Conservation (phyloP, 2,797 vertebrate genomes). For the Characodon lateralis region DNA sequence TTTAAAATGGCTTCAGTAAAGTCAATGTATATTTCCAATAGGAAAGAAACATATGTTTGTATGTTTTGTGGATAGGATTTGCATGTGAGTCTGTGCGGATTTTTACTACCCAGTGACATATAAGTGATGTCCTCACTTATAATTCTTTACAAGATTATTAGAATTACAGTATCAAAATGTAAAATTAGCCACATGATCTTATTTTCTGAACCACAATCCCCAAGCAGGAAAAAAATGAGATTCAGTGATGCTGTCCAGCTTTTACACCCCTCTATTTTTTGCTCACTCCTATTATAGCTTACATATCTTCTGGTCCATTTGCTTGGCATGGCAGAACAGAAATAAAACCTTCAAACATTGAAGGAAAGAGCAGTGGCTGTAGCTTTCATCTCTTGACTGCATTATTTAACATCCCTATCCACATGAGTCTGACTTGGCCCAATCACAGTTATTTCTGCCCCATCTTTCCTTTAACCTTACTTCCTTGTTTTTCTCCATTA, state of each 20-base stretch:
- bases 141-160: background rate
- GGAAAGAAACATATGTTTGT: slow-evolving; percentile 7
- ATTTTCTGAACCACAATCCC: slow-evolving; percentile 21
- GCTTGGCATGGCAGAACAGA: slow-evolving; percentile 64
- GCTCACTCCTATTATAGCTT: slow-evolving; percentile 42
- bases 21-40: slow-evolving; percentile 53
- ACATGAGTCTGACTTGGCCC: slow-evolving; percentile 71
- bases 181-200: slow-evolving; percentile 1
- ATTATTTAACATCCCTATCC: slow-evolving; percentile 77
- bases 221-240: slow-evolving; percentile 6
- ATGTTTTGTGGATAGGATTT: slow-evolving; percentile 1
- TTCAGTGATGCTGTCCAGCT: slow-evolving; percentile 22
- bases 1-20: slow-evolving; percentile 24
- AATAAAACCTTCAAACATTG: slow-evolving; percentile 62
- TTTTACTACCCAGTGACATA: slow-evolving; percentile 13
- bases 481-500: slow-evolving; percentile 69
- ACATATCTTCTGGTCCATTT: slow-evolving; percentile 57
- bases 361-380: slow-evolving; percentile 53
- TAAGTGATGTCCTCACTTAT: background rate
- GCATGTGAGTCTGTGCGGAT: slow-evolving; percentile 11
- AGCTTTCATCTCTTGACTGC: slow-evolving; percentile 78
- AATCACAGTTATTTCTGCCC: slow-evolving; percentile 63
- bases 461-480: slow-evolving; percentile 23
- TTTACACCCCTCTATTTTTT: slow-evolving; percentile 26
- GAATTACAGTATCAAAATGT: slow-evolving; percentile 17